These are phyloP conservation scores for Leptosomus discolor DNA, from an alignment of 2,113 vertebrate species.

Conservation along the genomic window DNA sequence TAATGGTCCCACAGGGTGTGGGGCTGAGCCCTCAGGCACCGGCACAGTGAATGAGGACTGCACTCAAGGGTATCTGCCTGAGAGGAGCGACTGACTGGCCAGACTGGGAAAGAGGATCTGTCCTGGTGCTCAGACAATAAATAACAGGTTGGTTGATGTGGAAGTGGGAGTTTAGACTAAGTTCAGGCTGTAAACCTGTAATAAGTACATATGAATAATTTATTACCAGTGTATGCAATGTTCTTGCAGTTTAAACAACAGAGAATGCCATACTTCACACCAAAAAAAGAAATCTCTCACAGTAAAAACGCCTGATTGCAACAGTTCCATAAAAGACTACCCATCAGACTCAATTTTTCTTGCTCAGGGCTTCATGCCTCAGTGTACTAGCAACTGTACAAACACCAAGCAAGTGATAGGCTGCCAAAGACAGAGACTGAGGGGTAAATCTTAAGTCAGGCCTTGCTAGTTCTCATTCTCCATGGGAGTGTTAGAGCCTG, in stretches of 20 bases:
- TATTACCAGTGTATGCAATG: neutral
- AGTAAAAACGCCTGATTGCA: neutral
- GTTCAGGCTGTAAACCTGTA: neutral
- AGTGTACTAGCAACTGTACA: neutral
- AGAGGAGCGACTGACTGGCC: neutral
- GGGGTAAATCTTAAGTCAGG: neutral
- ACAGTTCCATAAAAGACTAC: neutral
- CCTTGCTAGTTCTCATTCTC: neutral
- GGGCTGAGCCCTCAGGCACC: neutral
- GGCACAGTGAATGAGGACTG: neutral
- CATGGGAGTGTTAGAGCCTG: neutral
- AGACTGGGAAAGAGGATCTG: neutral
- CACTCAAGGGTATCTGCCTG: neutral
- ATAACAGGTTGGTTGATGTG: neutral
- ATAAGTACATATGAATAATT: neutral
- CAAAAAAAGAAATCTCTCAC: neutral
- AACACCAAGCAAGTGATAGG: neutral
- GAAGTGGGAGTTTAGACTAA: neutral
- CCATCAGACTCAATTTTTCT: neutral
- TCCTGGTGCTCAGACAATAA: neutral
- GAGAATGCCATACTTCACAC: neutral
- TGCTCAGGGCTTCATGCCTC: neutral
- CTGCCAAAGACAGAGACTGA: neutral
- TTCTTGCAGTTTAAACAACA: neutral
- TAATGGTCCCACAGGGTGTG: rapidly evolving